Evolutionary conservation across 2,797 vertebrate species (phyloP), one percentile per base, ranked within the genome.

Genomic region (Enteromius trimaculatus): DNA sequence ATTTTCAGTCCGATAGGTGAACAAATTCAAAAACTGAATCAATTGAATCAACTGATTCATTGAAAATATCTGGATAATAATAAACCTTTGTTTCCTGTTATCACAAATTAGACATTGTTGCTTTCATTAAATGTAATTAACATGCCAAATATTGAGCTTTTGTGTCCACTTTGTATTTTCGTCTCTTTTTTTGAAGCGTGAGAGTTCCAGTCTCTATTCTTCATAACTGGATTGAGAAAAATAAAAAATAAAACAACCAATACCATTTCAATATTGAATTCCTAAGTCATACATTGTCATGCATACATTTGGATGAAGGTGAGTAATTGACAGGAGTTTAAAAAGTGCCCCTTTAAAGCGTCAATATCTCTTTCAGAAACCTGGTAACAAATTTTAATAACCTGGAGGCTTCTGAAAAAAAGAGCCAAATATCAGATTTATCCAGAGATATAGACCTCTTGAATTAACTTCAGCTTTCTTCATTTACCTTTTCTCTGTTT

Each of bases 321-420:
- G 49, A 34, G 71, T 14, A 74, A 74, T 53, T 53, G 49, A n/a
- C 44, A 51, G 10, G 71, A 44, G 70, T 55, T 70, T 39, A 6
- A 58, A 6, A 58, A 58, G 51, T 62, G 9, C 44, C 23, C 23
- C 17, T 68, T 75, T 72, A 31, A 77, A 80, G 80, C 72, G 69
- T 80, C 79, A 70, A 77, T 70, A 70, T 83, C 39, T 84, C 82
- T 85, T 77, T 77, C 80, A 76, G 55, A 78, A 87, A 81, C 39
- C 76, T 31, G 51, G 60, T 80, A 44, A 68, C 37, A 21, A 51
- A 58, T 79, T 82, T 39, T 72, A 86, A 65, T 86, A 75, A 68
- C 51, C 65, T 29, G 53, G 29, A 37, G 19, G 58, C 37, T 21
- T 58, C 26, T 62, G 39, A 29, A 82, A 42, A 77, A 74, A 62